Evolutionary conservation across 2,797 vertebrate species (phyloP), one percentile per base, ranked within the genome.

Genomic region (Nyctalus aviator): DNA sequence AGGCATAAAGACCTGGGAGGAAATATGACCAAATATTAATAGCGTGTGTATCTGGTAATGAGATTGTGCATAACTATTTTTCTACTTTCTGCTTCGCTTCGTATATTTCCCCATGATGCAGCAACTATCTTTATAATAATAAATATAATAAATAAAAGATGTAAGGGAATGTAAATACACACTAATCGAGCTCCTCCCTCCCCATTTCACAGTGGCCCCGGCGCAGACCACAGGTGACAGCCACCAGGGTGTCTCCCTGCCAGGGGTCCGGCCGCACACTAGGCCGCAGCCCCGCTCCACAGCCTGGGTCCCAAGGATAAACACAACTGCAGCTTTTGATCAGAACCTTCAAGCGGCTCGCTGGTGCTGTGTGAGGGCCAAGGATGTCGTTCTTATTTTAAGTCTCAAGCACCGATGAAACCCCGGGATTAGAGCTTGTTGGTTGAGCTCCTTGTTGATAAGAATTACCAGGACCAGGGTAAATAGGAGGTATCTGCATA

Each of bases 201-300:
- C 41, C 17, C n/a, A 13, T 30, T 44, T 15, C n/a, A 2, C 0
- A 5, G 64, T 2, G 15, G 41, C 21, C 48, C 11, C 37, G 14
- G 64, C 27, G 1, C 1, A 7, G 11, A 71, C 41, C 35, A 8
- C 37, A 4, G 0, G 0, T 0, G 17, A 6, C 15, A 25, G 6
- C 21, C 7, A 7, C 66, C 35, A 1, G 23, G 17, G 35, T 27
- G 9, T 4, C 15, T 0, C 35, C 25, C 12, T 3, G 4, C 1
- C 37, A 20, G 0, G 5, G 0, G 0, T 15, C 23, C 2, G n/a
- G 83, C 7, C 17, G 3, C 32, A 2, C 5, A 1, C 14, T 2
- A 23, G 53, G 8, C 14, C 1, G 9, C 0, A 15, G 2, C 7
- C 11, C 5, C 0, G 5, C 13, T 1, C 30, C 25, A 7, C 17